Base-by-base conservation (phyloP, 1,140 invertebrate genomes). In the Drosophila funebris region DNA sequence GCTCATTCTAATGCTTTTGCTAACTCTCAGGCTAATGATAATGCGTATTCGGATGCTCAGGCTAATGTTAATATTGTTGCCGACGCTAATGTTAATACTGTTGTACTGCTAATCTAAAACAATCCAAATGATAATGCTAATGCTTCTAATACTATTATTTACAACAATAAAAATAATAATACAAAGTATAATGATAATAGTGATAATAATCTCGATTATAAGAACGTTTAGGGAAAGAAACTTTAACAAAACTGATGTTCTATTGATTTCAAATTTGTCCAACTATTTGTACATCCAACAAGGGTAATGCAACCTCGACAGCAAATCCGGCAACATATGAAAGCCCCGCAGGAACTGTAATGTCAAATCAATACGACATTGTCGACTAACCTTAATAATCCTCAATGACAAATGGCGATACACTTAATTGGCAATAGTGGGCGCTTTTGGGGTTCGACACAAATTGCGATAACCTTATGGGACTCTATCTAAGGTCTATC, bases 331-430 rank as follows among this genome's bases (percentile, higher is more conserved):
- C 0, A 14, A 48, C 44, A 48, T 48, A 37, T 8, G 8, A 22
- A 43, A 61, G 4, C 29, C 43, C 43, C 33, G 36, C 33, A 41
- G 53, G 2, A 36, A 36, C 16, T 7, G 22, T 78, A 78, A 83
- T 75, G 54, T 71, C 57, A 83, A 78, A 83, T 82, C 75, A 62
- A 83, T 82, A 82, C 69, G 41, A 37, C 48, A 44, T 68, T 57
- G 60, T 44, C 60, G 20, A 13, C 62, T 63, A 57, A 82, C 48
- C 78, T 73, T 54, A 78, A 63, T 82, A 83, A 75, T 58, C 79
- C 79, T 31, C 57, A 60, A 83, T 83, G 79, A 82, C 74, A 78
- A 83, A 82, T 83, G 75, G 79, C 79, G 56, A 63, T 14, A 56
- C 60, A 70, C 14, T 43, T 71, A 69, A 78, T 85, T 77, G 64